Evolutionary conservation across 2,888 invertebrate genomes (phyloP).

Genomic region (Zonitis immaculata): DNA sequence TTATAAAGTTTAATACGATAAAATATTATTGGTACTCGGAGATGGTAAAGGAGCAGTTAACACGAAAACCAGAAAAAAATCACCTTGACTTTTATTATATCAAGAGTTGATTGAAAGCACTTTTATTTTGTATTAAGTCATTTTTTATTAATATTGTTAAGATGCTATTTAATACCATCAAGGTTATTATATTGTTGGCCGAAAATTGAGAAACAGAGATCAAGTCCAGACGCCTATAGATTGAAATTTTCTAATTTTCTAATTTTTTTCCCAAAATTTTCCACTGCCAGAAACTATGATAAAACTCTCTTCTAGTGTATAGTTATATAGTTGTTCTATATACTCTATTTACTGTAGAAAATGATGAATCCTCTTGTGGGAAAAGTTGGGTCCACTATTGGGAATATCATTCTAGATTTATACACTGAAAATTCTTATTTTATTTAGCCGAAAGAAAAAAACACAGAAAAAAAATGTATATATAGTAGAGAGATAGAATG

Average conservation of each 20-base stretch:
- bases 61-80: not conserved
- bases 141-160: not conserved
- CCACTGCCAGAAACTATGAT: conserved; percentile 3
- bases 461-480: too few relatives aligned
- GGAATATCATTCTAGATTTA: not conserved
- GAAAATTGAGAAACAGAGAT: not conserved
- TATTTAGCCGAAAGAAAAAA: not conserved
- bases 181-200: not conserved
- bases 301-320: conserved; percentile 3
- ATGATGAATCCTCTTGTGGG: conserved; percentile 9
- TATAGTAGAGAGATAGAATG: too few relatives aligned
- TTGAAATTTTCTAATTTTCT: too few relatives aligned
- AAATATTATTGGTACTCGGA: too few relatives aligned
- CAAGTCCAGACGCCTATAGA: not conserved
- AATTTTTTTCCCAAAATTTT: conserved; percentile 3
- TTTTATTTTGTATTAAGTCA: too few relatives aligned
- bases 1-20: conserved; percentile 3
- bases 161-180: not conserved
- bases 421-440: not conserved
- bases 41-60: not conserved
- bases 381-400: not conserved
- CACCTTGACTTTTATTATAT: conserved; percentile 16
- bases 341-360: not conserved
- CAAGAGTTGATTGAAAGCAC: not conserved
- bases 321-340: too few relatives aligned